Evolutionary conservation across 1,140 invertebrate genomes (phyloP).

Genomic region (Uloborus diversus): DNA sequence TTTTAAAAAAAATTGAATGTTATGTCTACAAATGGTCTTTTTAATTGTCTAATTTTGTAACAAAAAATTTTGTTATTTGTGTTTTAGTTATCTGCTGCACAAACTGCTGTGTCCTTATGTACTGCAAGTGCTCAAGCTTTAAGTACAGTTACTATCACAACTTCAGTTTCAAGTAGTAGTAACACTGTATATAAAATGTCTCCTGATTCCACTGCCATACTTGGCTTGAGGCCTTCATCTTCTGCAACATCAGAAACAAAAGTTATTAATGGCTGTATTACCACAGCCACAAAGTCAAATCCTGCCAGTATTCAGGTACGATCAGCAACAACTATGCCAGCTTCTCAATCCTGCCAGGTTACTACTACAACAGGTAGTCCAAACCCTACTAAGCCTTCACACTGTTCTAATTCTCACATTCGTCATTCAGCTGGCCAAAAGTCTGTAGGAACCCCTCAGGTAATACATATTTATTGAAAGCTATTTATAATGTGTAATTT

Average conservation of each 20-base stretch:
- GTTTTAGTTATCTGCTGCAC: conserved; percentile 25
- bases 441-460: background rate
- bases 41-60: no score
- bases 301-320: conserved; percentile 20
- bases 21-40: no score
- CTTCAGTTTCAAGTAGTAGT: conserved; percentile 7
- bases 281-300: conserved; percentile 24
- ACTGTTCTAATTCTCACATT: conserved; percentile 7
- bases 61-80: no score
- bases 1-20: no score
- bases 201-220: conserved; percentile 31
- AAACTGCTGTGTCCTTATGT: background rate
- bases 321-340: conserved; percentile 8
- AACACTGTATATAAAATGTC: background rate
- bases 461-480: conserved; percentile 6
- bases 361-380: conserved; percentile 35
- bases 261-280: background rate
- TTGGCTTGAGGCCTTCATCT: conserved; percentile 9
- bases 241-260: conserved; percentile 14
- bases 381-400: conserved; percentile 24
- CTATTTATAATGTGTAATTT: no score
- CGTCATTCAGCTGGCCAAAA: conserved; percentile 13
- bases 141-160: conserved; percentile 18
- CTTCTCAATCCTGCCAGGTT: conserved; percentile 46
- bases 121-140: conserved; percentile 3